Evolutionary conservation across 2,888 invertebrate genomes (phyloP).

Genomic region (Marasmarcha lunaedactyla): DNA sequence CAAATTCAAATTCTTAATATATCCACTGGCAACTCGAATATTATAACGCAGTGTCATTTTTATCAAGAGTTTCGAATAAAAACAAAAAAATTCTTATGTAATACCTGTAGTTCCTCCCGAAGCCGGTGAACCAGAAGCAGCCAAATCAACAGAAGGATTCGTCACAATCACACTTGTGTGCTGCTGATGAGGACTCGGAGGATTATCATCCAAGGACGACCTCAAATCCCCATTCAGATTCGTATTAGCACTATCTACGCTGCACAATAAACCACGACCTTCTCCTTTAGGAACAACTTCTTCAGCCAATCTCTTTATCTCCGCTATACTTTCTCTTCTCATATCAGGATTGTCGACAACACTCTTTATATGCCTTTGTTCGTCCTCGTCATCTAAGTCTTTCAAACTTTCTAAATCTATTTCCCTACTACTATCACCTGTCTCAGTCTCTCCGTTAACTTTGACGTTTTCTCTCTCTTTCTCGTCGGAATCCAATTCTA

Average conservation of each 20-base stretch:
- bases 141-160: conserved; percentile 77
- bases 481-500: conserved; percentile 51
- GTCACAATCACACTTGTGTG: conserved; percentile 78
- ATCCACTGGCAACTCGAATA: too few relatives aligned
- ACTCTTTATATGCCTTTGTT: conserved; percentile 46
- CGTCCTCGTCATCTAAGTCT: conserved; percentile 57
- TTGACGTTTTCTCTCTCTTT: conserved; percentile 39
- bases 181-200: conserved; percentile 37
- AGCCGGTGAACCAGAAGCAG: conserved; percentile 52
- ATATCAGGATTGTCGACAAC: conserved; percentile 57
- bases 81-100: too few relatives aligned
- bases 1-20: too few relatives aligned
- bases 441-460: conserved; percentile 68
- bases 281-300: conserved; percentile 64
- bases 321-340: conserved; percentile 59
- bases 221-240: conserved; percentile 47
- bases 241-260: conserved; percentile 53
- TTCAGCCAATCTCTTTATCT: conserved; percentile 58
- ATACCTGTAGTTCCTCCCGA: conserved; percentile 56
- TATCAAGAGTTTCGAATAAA: too few relatives aligned
- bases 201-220: conserved; percentile 41
- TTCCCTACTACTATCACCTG: conserved; percentile 57
- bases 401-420: conserved; percentile 60
- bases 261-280: conserved; percentile 50
- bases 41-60: too few relatives aligned